Percentiles rank a stretch among this genome's conserved stretches.
Evolutionary conservation across 2,797 vertebrate species (phyloP).

Genomic region (Anableps anableps): DNA sequence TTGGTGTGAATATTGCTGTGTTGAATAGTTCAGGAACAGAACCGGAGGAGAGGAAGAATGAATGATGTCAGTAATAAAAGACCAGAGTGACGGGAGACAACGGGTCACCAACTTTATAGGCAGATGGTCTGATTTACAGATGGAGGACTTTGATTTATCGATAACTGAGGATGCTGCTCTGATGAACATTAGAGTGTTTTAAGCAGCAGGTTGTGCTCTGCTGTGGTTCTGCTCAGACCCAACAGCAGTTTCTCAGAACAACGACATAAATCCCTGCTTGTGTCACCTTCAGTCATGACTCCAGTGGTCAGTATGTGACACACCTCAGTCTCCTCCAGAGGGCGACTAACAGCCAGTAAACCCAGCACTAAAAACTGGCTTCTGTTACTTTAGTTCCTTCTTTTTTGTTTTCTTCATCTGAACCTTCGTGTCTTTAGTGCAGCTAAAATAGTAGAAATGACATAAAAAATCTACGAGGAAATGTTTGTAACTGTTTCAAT

Average conservation of each 20-base stretch:
- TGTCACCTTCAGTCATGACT: not conserved
- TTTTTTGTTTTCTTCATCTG: not conserved
- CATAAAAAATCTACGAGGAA: not conserved
- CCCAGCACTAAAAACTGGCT: not conserved
- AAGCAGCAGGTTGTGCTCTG: not conserved
- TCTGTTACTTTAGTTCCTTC: not conserved
- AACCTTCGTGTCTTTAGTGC: not conserved
- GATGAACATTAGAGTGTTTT: too few relatives aligned
- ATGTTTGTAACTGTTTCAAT: not conserved
- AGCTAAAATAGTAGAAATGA: not conserved
- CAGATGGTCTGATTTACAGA: not conserved
- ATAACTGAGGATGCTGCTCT: not conserved
- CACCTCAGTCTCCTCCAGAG: not conserved
- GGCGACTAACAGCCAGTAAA: not conserved
- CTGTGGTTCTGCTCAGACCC: not conserved
- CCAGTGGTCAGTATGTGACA: not conserved
- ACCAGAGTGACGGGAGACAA: not conserved
- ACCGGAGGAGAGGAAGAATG: not conserved
- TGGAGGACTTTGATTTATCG: not conserved
- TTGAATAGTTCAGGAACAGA: too few relatives aligned
- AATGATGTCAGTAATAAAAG: too few relatives aligned
- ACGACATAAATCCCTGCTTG: not conserved
- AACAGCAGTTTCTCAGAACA: not conserved
- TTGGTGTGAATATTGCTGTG: not conserved
- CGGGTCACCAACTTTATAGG: not conserved